Evolutionary conservation across 2,797 vertebrate species (phyloP), one percentile per base, ranked within the genome.

Genomic region (Takifugu ocellatus): DNA sequence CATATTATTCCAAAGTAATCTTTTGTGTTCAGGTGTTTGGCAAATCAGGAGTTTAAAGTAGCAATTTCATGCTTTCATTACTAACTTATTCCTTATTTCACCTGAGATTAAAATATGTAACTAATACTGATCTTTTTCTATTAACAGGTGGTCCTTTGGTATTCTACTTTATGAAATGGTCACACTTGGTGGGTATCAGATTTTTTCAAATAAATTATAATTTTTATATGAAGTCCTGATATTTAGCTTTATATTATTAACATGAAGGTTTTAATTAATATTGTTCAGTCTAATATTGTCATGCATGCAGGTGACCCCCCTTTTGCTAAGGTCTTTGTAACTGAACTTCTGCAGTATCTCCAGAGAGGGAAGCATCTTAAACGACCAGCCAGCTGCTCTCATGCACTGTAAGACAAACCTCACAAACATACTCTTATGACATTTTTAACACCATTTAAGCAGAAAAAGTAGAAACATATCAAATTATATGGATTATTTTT

Each of bases 151-250:
- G 96, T 96, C 96, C 2, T 96, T 98, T 74, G 96, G 96, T 54
- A 89, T 97, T 74, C 89, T 98, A n/a, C 87, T 98, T 3, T 95
- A 94, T 82, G 96, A 98, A 87, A 96, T 98, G 93, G 86, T 92
- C 72, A 95, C 96, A 24, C 72, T 97, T 58, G 96, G 96, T 95
- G 81, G 89, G 90, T 75, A 11, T 58, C 33, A 7, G 5, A 17
- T 5, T n/a, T n/a, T 4, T 17, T 1, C 1, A 6, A 21, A 7
- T 17, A n/a, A 21, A 17, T 7, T 21, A 46, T 12, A 44, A 16
- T n/a, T 46, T n/a, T 21, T 5, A n/a, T 6, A 45, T 16, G 5
- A 16, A 46, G 21, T 17, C 8, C 0, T n/a, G 6, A n/a, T 46
- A 46, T 7, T n/a, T 46, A n/a, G 17, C 16, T 46, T n/a, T 46